A percentile compares a stretch with the other conserved stretches of the same genome.
Conservation (phyloP, 2,888 invertebrate genomes). For the Eupsilia transversa region DNA sequence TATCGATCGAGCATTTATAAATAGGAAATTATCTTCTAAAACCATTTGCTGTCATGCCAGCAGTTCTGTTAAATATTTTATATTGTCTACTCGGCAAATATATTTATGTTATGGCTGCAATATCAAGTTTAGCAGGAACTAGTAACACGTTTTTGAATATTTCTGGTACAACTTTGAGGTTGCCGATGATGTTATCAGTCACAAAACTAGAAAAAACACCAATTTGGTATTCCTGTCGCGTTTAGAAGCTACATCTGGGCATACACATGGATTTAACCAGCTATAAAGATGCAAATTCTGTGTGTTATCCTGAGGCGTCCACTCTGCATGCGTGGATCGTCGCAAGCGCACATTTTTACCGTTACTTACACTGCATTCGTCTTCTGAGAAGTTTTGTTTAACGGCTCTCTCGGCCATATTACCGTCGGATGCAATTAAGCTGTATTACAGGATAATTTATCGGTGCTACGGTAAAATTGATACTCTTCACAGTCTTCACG, state of each 20-base stretch:
- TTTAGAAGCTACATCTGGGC: constrained; percentile 47
- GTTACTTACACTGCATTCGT: constrained; percentile 77
- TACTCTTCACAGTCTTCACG: constrained; percentile 41
- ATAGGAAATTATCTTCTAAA: constrained; percentile 39
- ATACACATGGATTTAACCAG: constrained; percentile 66
- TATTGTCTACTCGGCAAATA: constrained; percentile 13
- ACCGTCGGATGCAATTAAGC: constrained; percentile 72
- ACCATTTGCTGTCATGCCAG: constrained; percentile 28
- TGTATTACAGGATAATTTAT: constrained; percentile 70
- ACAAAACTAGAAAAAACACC: constrained; percentile 16
- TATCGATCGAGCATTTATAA: constrained; percentile 40
- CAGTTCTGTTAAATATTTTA: constrained; percentile 33
- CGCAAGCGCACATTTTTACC: constrained; percentile 70
- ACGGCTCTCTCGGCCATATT: constrained; percentile 67
- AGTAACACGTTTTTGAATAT: constrained; percentile 10
- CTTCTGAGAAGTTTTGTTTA: constrained; percentile 79
- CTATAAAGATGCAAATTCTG: constrained; percentile 72
- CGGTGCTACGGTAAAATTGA: constrained; percentile 57
- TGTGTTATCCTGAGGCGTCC: constrained; percentile 67
- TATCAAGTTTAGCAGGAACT: constrained; percentile 21
- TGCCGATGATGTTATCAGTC: constrained; percentile 31
- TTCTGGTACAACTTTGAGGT: constrained; percentile 31
- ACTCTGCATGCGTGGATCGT: constrained; percentile 73
- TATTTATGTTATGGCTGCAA: constrained; percentile 4
- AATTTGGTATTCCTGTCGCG: constrained; percentile 40